Percentiles rank a stretch among this genome's conserved stretches.
These are phyloP conservation scores for Amphipyra tragopoginis DNA, from an alignment of 2,888 invertebrate genomes.

Conservation along the genomic window DNA sequence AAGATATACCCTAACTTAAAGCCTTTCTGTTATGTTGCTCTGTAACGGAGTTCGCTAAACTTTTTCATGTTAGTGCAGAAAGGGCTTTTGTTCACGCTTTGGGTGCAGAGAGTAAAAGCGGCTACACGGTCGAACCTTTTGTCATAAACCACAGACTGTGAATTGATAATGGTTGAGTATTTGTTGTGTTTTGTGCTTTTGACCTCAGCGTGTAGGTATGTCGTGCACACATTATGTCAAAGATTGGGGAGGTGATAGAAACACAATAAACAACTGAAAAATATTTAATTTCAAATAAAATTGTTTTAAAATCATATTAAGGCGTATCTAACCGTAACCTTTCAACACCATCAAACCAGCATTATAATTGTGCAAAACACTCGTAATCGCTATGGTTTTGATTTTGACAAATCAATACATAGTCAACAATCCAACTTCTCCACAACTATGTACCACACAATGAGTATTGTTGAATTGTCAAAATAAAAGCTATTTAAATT, in stretches of 20 bases:
- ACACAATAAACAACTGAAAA: too few species aligned
- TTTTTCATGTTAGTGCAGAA: conserved; percentile 70
- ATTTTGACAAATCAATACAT: too few species aligned
- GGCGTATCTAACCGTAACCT: too few species aligned
- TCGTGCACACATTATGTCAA: conserved; percentile 35
- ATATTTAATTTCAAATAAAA: too few species aligned
- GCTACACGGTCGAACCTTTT: conserved; percentile 78
- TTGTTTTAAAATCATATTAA: too few species aligned
- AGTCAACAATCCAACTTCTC: too few species aligned
- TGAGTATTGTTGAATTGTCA: too few species aligned
- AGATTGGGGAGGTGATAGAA: conserved; percentile 20
- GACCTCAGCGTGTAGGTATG: conserved; percentile 40
- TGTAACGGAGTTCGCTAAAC: conserved; percentile 61
- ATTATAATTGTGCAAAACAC: too few species aligned
- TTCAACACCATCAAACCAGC: too few species aligned
- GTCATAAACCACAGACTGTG: conserved; percentile 80
- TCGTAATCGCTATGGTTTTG: too few species aligned
- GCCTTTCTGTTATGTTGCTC: conserved; percentile 52
- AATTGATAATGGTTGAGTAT: conserved; percentile 82
- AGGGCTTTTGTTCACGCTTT: conserved; percentile 73
- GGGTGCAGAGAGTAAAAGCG: conserved; percentile 71
- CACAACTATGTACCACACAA: too few species aligned
- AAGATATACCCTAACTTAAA: conserved; percentile 37
- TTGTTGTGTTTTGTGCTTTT: conserved; percentile 70
- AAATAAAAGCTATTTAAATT: too few species aligned